Base-by-base conservation (phyloP, 2,888 invertebrate species). In the Salticus scenicus region DNA sequence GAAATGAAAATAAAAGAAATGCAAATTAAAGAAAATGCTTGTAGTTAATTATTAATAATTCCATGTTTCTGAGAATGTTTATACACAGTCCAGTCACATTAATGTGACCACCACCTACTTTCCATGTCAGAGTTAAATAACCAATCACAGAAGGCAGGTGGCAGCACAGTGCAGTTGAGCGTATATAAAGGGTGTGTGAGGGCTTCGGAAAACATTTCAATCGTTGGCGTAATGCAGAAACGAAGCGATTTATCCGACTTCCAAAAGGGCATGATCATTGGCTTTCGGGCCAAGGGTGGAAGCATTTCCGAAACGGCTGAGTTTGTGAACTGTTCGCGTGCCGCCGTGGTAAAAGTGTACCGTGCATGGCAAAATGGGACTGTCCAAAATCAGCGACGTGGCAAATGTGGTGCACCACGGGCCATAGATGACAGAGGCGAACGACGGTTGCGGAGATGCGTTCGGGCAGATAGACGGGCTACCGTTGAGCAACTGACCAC, bases 141-240 rank as follows among this genome's bases (percentile, higher is more conserved):
- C 33, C 77, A 77, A 77, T 77, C 69, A 77, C 77, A 70, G 69
- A 77, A 77, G 77, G 77, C 77, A 77, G 51, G 77, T 77, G 77
- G 69, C 77, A 77, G 69, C 69, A 77, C 42, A 75, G 2, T 47
- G 47, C 47, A 47, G 66, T 76, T 17, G 67, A 67, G 75, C 1
- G 31, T 74, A 74, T 66, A 74, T 74, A 74, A 74, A 74, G 7
- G 27, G 28, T 64, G 64, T 64, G 7, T 8, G 8, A 64, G 64
- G 64, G 28, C 27, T 28, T 64, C 64, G 28, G 64, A 28, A 64
- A 64, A 28, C 64, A 64, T 64, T 64, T 64, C 64, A 28, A 5
- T 28, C 28, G 28, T 64, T 64, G 64, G 28, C 27, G 64, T 64
- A 27, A 64, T 64, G 64, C 28, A 64, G 28, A 64, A 64, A 64